Evolutionary conservation across 2,888 invertebrate species (phyloP), one percentile per base, ranked within the genome.

Genomic region (Synanthedon vespiformis): DNA sequence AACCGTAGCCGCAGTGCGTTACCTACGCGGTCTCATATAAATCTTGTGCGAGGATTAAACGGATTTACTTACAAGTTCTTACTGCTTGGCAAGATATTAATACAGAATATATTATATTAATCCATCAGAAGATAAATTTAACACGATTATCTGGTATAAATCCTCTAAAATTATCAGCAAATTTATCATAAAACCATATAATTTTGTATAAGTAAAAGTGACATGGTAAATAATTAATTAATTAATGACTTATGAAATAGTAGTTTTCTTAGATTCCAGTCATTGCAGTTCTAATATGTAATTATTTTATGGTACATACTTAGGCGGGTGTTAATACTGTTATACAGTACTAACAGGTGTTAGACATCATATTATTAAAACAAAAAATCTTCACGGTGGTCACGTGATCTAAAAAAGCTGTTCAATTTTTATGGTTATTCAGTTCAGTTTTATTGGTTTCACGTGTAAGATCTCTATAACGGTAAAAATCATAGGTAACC

Each of bases 61-160:
- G 69, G 71, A 75, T 77, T 70, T 70, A 66, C 73, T 78, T 70
- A 75, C 75, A 76, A 77, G 75, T 78, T 76, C 75, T 74, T 74
- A 69, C 68, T 72, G 68, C 69, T 68, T 73, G 65, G 63, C 64
- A 66, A 70, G 73, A 71, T 74, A 73, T 77, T 77, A 74, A 72
- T 73, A 70, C 70, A 65, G 68, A 67, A 65, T 71, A 70, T 70
- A 67, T 69, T 65, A 63, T 72, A 73, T 74, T 64, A 70, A 48
- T 22, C 48, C 13, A 48, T 48, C 16, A 44, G 14, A 4, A 14
- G 44, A n/a, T 44, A 13, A 44, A 44, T 44, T 44, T 44, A 44
- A 44, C 11, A 8, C 12, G 44, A 44, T 44, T 13, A 44, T 13
- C 44, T 44, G 6, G 11, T 5, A 13, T 3, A 44, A 13, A 14